Evolutionary conservation across 2,797 vertebrate genomes (phyloP).

Genomic region (Sebastes nivosus): DNA sequence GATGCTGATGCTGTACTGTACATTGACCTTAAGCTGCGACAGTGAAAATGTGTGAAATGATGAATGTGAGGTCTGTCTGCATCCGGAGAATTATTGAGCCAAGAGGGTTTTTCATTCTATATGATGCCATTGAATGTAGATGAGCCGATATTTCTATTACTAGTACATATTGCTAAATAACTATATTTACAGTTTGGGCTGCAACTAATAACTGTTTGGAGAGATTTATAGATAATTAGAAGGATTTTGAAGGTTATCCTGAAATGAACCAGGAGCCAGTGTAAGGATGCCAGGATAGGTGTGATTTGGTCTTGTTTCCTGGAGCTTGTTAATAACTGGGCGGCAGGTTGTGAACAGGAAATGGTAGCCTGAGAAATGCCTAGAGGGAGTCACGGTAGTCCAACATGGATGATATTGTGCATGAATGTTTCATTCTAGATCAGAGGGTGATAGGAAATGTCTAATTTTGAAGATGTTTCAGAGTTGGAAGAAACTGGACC

Average conservation of each 20-base stretch:
- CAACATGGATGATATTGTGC: background rate
- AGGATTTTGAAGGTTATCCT: background rate
- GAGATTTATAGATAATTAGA: background rate
- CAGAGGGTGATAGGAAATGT: background rate
- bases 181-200: background rate
- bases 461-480: no score
- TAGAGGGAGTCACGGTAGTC: background rate
- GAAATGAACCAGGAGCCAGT: background rate
- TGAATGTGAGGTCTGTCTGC: background rate
- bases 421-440: background rate
- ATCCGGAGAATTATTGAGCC: background rate
- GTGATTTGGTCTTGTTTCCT: background rate
- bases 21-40: background rate
- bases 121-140: background rate
- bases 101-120: background rate
- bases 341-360: background rate
- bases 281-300: background rate
- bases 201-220: background rate
- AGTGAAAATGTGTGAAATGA: background rate
- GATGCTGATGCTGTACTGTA: background rate
- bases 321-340: background rate
- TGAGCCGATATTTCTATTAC: background rate
- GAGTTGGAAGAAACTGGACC: no score
- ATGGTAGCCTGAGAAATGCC: background rate
- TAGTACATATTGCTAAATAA: background rate